Evolutionary conservation across 2,113 vertebrate genomes (phyloP).

Genomic region (Artemisiospiza belli): DNA sequence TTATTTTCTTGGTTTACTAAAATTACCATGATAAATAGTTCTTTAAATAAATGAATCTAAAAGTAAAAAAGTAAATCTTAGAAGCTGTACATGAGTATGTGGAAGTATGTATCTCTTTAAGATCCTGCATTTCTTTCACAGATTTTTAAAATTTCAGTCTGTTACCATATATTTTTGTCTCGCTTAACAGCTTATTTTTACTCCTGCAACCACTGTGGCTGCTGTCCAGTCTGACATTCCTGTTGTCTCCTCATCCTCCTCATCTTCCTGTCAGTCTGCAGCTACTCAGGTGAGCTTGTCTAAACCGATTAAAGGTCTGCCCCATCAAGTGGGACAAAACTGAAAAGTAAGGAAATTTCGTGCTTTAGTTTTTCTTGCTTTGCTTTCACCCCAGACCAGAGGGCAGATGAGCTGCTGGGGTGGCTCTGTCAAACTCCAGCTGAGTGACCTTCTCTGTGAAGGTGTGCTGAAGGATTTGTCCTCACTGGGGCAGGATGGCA

Average conservation of each 20-base stretch:
- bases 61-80: not conserved
- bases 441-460: not conserved
- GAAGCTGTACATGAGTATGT: not conserved
- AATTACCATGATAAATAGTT: not conserved
- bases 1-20: not conserved
- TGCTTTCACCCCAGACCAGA: not conserved
- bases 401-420: not conserved
- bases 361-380: not conserved
- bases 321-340: not conserved
- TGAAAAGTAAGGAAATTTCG: not conserved
- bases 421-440: not conserved
- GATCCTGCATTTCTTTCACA: not conserved
- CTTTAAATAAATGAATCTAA: not conserved
- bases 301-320: not conserved
- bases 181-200: constrained; percentile 89
- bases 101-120: not conserved
- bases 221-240: constrained; percentile 92
- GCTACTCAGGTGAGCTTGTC: constrained; percentile 84
- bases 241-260: constrained; percentile 81
- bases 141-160: not conserved
- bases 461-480: not conserved
- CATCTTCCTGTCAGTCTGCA: constrained; percentile 84
- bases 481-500: not conserved
- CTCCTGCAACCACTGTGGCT: constrained; percentile 90
- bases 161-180: not conserved